A percentile compares a stretch with the other conserved stretches of the same genome.
These are phyloP conservation scores for Argopecten irradians DNA, from an alignment of 1,140 invertebrate species.

Conservation along the genomic window DNA sequence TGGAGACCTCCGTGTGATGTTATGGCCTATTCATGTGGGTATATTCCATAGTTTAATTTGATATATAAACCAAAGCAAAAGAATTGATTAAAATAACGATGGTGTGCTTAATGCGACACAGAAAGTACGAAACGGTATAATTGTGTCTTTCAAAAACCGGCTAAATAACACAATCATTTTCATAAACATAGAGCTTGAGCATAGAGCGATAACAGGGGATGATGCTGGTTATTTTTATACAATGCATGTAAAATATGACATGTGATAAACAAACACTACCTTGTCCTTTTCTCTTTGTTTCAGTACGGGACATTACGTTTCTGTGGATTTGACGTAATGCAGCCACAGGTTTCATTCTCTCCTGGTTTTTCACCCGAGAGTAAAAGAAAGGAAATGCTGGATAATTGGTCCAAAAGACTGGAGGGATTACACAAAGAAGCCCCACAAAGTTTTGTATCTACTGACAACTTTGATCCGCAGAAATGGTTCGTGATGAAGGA, in stretches of 20 bases:
- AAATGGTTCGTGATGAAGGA: background rate
- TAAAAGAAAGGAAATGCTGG: background rate
- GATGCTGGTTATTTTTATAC: too few relatives aligned
- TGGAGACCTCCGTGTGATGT: constrained; percentile 31
- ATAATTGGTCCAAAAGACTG: background rate
- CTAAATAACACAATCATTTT: too few relatives aligned
- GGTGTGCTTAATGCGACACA: too few relatives aligned
- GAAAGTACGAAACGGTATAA: too few relatives aligned
- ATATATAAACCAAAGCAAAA: background rate
- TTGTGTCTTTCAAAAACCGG: too few relatives aligned
- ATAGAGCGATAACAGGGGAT: too few relatives aligned
- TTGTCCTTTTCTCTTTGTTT: background rate
- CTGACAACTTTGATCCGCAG: background rate
- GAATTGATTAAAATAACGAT: background rate
- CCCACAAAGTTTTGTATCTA: background rate
- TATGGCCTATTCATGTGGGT: constrained; percentile 40
- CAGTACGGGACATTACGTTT: constrained; percentile 35
- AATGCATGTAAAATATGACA: too few relatives aligned
- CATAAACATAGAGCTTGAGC: too few relatives aligned
- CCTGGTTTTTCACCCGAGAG: background rate
- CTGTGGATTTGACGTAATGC: constrained; percentile 35
- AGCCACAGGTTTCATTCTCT: constrained; percentile 28
- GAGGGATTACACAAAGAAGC: background rate
- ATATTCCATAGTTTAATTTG: background rate
- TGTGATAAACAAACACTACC: too few relatives aligned